phyloP scores from a whole-genome alignment of 2,888 invertebrate genomes.

The Endotricha flammealis region DNA sequence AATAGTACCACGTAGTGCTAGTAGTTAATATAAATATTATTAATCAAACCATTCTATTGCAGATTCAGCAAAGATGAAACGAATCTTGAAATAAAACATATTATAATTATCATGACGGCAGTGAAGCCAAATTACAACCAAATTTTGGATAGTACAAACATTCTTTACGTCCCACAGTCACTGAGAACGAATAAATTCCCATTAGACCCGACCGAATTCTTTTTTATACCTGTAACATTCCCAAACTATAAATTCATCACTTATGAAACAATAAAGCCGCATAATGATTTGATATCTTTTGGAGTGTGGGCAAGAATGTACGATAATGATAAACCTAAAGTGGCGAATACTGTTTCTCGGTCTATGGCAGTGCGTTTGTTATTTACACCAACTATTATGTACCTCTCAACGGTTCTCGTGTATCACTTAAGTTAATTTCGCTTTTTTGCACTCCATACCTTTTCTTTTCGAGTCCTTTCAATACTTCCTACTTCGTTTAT shows the following conservation, averaged over 20 bases:
- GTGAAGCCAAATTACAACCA: conserved; percentile 31
- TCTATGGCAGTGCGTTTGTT: too few species aligned
- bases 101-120: conserved; percentile 66
- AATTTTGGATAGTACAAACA: conserved; percentile 49
- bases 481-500: too few species aligned
- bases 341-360: too few species aligned
- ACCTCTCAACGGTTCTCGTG: too few species aligned
- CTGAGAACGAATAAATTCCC: conserved; percentile 70
- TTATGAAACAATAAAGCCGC: conserved; percentile 46
- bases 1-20: too few species aligned
- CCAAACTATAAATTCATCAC: conserved; percentile 27
- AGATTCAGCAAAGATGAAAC: conserved; percentile 60
- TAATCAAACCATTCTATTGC: too few species aligned
- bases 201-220: conserved; percentile 46
- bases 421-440: too few species aligned
- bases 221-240: conserved; percentile 25
- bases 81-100: conserved; percentile 52
- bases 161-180: conserved; percentile 71
- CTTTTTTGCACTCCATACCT: too few species aligned
- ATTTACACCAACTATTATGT: too few species aligned
- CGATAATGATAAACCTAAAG: conserved; percentile 62
- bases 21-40: too few species aligned
- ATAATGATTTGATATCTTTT: conserved; percentile 65
- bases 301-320: conserved; percentile 67
- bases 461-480: too few species aligned